Evolutionary conservation across 2,113 vertebrate genomes (phyloP).

Genomic region (Lipophrys pholis): DNA sequence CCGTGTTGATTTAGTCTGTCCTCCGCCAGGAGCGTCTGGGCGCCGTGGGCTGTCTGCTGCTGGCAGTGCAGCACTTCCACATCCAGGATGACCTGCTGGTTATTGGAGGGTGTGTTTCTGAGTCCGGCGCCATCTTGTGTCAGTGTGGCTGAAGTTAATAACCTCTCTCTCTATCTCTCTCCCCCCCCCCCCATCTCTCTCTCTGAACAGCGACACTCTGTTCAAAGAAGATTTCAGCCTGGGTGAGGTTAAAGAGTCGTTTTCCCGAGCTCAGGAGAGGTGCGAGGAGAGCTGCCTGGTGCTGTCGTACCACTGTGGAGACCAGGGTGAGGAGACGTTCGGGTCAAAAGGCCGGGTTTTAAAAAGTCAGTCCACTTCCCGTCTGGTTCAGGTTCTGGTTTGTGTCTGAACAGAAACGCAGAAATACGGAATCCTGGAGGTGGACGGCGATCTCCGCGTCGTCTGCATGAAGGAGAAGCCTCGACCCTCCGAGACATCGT

Average conservation of each 20-base stretch:
- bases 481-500: slow-evolving; percentile 74
- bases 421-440: slow-evolving; percentile 86
- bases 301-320: slow-evolving; percentile 83
- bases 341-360: too few species aligned
- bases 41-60: slow-evolving; percentile 84
- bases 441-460: slow-evolving; percentile 69
- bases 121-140: too few species aligned
- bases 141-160: too few species aligned
- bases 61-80: slow-evolving; percentile 80
- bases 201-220: slow-evolving; percentile 82
- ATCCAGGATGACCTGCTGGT: slow-evolving; percentile 82
- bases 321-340: slow-evolving; percentile 80
- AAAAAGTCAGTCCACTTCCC: too few species aligned
- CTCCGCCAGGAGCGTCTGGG: slow-evolving; percentile 81
- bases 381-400: too few species aligned
- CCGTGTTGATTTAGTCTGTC: too few species aligned
- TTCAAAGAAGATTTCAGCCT: slow-evolving; percentile 88
- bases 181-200: neutral
- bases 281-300: slow-evolving; percentile 76
- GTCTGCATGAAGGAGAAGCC: slow-evolving; percentile 85
- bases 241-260: slow-evolving; percentile 61
- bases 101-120: slow-evolving; percentile 82
- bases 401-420: slow-evolving; percentile 74
- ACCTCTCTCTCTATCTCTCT: neutral
- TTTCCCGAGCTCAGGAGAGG: slow-evolving; percentile 65